These are phyloP conservation scores for Conomelus anceps DNA, from an alignment of 2,888 invertebrate genomes.

Conservation along the genomic window DNA sequence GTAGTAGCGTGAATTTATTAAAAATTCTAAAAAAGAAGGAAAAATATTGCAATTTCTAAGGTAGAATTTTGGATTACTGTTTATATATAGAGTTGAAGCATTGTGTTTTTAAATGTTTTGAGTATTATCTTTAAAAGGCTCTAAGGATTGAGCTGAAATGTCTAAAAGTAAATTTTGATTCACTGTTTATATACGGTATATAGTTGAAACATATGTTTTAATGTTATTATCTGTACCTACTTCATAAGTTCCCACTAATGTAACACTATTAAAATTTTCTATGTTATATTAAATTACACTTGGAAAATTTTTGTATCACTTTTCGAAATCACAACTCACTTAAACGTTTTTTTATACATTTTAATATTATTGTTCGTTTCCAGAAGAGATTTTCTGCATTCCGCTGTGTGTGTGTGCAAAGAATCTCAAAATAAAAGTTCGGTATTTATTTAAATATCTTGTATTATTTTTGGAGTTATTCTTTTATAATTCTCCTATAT, in stretches of 20 bases:
- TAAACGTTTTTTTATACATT: neutral
- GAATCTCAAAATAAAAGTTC: neutral
- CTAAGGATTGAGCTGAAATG: no score
- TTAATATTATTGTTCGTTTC: neutral
- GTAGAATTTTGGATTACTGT: neutral
- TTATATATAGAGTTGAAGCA: neutral
- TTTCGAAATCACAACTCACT: neutral
- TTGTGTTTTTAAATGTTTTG: neutral
- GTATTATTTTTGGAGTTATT: neutral
- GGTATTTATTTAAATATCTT: neutral
- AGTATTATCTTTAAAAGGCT: neutral
- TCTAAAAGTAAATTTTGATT: no score
- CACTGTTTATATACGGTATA: no score
- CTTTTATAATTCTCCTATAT: neutral
- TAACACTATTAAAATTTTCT: neutral
- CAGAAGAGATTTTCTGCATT: neutral
- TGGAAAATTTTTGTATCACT: neutral
- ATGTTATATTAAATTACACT: neutral
- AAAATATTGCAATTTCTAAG: neutral
- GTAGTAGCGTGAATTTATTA: no score
- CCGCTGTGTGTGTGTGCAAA: no score
- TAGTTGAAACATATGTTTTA: no score
- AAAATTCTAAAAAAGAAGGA: neutral
- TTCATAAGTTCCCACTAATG: neutral
- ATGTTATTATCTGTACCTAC: no score